Evolutionary conservation across 1,140 invertebrate species (phyloP).

Genomic region (Drosophila melanogaster): Release_6_plus_ISO1_MT NT_033777.3:21067501-21068000

Average conservation of each 20-base stretch:
- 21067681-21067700: no score
- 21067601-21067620: not conserved
- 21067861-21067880: not conserved
- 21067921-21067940: not conserved
- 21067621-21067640: no score
- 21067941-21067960: not conserved
- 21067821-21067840: not conserved
- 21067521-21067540: not conserved
- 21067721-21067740: conserved; percentile 26
- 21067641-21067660: no score
- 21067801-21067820: conserved; percentile 10
- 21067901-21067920: not conserved
- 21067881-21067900: not conserved
- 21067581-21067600: not conserved
- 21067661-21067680: not conserved
- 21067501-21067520: conserved; percentile 46
- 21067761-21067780: conserved; percentile 25
- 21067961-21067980: conserved; percentile 16
- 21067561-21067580: not conserved
- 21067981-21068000: conserved; percentile 33
- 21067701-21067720: conserved; percentile 29
- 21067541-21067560: not conserved
- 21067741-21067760: conserved; percentile 2
- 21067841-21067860: not conserved
- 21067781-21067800: not conserved